These are phyloP conservation scores for Apotomis betuletana DNA, from an alignment of 2,888 invertebrate genomes.

Conservation along the genomic window DNA sequence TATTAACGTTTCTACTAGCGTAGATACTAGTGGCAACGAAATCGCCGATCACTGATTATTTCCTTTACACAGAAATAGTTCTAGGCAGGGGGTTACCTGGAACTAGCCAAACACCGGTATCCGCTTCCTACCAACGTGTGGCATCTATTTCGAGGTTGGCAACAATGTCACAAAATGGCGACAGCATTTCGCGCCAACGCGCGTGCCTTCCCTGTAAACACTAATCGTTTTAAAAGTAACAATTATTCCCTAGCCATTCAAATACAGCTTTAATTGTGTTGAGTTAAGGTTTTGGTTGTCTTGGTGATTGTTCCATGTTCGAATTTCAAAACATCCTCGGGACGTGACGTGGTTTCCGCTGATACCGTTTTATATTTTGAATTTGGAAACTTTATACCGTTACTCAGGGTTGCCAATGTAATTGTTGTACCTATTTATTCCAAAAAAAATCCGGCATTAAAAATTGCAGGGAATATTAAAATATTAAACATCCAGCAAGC, in stretches of 20 bases:
- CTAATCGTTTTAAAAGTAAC: constrained; percentile 51
- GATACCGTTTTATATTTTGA: constrained; percentile 60
- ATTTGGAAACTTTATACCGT: constrained; percentile 44
- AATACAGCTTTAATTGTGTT: neutral
- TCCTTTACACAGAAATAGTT: constrained; percentile 16
- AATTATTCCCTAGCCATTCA: neutral
- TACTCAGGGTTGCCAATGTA: constrained; percentile 14
- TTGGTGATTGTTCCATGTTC: constrained; percentile 63
- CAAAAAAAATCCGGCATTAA: too few relatives aligned
- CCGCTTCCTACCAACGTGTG: constrained; percentile 50
- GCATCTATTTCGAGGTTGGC: constrained; percentile 53
- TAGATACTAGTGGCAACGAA: too few relatives aligned
- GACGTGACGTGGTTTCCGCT: constrained; percentile 80
- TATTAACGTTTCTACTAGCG: too few relatives aligned
- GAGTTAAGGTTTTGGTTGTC: neutral
- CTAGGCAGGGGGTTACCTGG: constrained; percentile 21
- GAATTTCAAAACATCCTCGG: constrained; percentile 78
- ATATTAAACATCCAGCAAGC: too few relatives aligned
- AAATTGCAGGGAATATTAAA: too few relatives aligned
- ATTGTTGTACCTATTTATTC: neutral
- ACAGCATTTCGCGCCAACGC: constrained; percentile 74
- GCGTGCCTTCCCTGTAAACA: constrained; percentile 79
- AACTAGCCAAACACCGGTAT: constrained; percentile 41
- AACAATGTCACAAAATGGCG: constrained; percentile 76
- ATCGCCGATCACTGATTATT: neutral